Evolutionary conservation across 2,113 vertebrate species (phyloP).

Genomic region (Egretta garzetta): DNA sequence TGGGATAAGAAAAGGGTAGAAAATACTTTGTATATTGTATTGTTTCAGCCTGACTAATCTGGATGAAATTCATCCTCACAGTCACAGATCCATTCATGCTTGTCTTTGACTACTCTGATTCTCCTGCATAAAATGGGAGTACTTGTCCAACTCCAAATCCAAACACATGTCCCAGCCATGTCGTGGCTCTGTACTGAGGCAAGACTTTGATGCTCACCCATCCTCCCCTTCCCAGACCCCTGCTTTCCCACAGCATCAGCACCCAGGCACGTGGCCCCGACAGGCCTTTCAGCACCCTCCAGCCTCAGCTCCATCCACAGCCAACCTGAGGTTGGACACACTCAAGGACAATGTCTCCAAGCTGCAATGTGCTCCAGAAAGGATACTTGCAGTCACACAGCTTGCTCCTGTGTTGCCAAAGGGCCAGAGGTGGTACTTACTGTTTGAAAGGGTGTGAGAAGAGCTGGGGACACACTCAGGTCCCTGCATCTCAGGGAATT

Average conservation of each 20-base stretch:
- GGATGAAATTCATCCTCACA: neutral
- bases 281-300: too few relatives aligned
- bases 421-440: neutral
- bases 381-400: neutral
- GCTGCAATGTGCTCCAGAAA: fast-evolving
- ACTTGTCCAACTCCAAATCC: neutral
- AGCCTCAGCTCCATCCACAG: neutral
- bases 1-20: neutral
- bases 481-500: neutral
- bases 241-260: neutral
- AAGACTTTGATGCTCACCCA: neutral
- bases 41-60: neutral
- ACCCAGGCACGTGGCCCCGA: fast-evolving
- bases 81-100: neutral
- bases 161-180: fast-evolving
- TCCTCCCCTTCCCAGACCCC: neutral
- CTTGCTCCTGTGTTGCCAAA: neutral
- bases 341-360: neutral
- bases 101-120: neutral
- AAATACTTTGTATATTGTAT: neutral
- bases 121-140: neutral
- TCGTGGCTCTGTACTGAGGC: fast-evolving
- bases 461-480: neutral
- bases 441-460: neutral
- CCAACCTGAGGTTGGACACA: neutral